A percentile compares a stretch with the other conserved stretches of the same genome.
phyloP scores from a whole-genome alignment of 1,140 invertebrate genomes.

The Brachionus plicatilis region DNA sequence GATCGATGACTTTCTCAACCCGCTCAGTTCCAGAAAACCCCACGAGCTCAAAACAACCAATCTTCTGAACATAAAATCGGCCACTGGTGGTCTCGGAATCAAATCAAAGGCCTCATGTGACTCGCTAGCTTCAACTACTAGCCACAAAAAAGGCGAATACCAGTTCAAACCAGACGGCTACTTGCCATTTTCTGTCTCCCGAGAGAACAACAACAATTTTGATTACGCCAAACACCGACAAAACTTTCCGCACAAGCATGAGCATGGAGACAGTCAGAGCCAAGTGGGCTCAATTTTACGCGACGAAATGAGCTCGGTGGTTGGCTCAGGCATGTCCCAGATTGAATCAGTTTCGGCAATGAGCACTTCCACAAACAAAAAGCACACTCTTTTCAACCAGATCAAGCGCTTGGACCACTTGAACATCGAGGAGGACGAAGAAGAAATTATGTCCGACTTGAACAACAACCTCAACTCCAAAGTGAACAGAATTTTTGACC shows the following conservation, averaged over 20 bases:
- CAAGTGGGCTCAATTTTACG: not conserved
- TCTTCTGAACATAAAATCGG: not conserved
- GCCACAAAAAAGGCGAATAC: not conserved
- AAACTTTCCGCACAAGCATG: not conserved
- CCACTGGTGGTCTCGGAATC: not conserved
- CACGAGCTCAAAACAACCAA: not conserved
- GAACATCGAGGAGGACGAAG: constrained; percentile 4
- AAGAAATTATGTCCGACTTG: not conserved
- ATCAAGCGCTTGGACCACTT: not conserved
- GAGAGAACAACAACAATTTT: not conserved
- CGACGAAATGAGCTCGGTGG: constrained; percentile 2
- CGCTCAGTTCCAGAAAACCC: not conserved
- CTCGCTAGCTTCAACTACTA: not conserved
- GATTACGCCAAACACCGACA: not conserved
- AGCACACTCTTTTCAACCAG: not conserved
- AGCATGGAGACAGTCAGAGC: not conserved
- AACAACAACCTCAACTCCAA: not conserved
- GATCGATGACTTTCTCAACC: constrained; percentile 26
- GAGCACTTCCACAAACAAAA: not conserved
- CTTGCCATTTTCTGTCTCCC: not conserved
- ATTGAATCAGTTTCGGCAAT: constrained; percentile 21
- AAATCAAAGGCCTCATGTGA: not conserved
- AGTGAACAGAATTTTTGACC: not conserved
- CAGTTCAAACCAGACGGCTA: not conserved
- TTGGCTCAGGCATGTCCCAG: constrained; percentile 34